These are phyloP conservation scores for Pachyseris speciosa DNA, from an alignment of 64 coral and sea anemone species.

Conservation along the genomic window DNA sequence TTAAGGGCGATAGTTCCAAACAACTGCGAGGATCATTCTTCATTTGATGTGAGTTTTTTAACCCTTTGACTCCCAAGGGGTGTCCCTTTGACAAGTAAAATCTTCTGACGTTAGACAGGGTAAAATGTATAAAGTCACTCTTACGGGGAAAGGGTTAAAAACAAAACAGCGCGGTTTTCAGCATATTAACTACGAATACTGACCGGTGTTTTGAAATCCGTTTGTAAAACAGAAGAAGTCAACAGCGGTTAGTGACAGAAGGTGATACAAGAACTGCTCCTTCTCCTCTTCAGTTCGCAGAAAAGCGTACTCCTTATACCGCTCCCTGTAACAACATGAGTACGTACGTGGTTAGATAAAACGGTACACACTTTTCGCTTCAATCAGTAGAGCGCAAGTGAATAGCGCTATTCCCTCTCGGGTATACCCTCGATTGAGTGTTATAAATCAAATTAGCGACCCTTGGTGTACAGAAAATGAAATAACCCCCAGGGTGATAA, in stretches of 20 bases:
- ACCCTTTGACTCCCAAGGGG: no score
- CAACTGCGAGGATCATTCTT: no score
- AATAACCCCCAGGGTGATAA: no score
- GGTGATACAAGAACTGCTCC: conserved; percentile 94
- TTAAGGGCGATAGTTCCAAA: background rate
- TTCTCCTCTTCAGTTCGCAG: conserved; percentile 95
- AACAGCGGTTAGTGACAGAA: conserved; percentile 93
- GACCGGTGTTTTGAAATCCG: conserved; percentile 88
- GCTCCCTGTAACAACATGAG: conserved; percentile 46
- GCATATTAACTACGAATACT: background rate
- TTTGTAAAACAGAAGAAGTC: conserved; percentile 99
- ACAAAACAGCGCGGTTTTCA: background rate
- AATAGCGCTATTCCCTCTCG: no score
- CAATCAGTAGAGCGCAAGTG: background rate
- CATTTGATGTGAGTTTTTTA: no score
- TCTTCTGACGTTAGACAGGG: no score
- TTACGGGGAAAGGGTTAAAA: background rate
- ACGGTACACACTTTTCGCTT: background rate
- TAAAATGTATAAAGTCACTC: no score
- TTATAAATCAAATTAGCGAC: no score
- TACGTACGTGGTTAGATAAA: background rate
- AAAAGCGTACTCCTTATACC: conserved; percentile 95
- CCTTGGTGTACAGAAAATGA: no score
- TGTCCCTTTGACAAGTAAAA: no score
- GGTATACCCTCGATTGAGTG: no score